These are phyloP conservation scores for Dermolepida albohirtum DNA, from an alignment of 2,888 invertebrate species.

Conservation along the genomic window DNA sequence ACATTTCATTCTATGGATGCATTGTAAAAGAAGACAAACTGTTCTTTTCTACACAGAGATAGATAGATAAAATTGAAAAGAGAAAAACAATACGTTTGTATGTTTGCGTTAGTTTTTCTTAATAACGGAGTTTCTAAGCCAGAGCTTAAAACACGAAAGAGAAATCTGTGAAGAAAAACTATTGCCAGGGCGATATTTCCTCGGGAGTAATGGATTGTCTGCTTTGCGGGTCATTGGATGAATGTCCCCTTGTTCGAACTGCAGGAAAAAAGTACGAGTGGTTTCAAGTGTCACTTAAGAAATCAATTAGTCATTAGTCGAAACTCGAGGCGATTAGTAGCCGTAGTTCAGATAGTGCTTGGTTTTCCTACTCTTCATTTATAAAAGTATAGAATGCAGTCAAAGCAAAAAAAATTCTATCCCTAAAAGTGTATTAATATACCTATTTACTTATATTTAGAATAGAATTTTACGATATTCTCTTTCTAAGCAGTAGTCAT, in stretches of 20 bases:
- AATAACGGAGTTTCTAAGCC: neutral
- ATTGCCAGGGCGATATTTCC: slow-evolving; percentile 2
- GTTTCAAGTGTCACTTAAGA: slow-evolving; percentile 4
- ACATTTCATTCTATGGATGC: neutral
- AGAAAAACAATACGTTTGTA: neutral
- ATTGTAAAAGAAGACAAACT: neutral
- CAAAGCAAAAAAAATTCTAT: too few species aligned
- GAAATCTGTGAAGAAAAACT: slow-evolving; percentile 7
- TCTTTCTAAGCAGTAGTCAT: too few species aligned
- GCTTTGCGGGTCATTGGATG: slow-evolving; percentile 2
- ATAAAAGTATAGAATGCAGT: too few species aligned
- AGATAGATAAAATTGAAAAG: neutral
- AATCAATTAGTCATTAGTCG: slow-evolving; percentile 20
- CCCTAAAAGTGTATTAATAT: too few species aligned
- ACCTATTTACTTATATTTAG: too few species aligned
- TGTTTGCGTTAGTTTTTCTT: neutral
- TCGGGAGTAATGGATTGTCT: slow-evolving; percentile 4
- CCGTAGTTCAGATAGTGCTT: neutral
- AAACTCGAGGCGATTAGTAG: slow-evolving; percentile 9
- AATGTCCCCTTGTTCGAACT: slow-evolving; percentile 1
- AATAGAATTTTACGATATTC: too few species aligned
- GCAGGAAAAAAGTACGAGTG: neutral
- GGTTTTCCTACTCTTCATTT: too few species aligned
- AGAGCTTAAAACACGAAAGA: neutral
- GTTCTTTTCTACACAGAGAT: neutral